A percentile compares a stretch with the other conserved stretches of the same genome.
phyloP scores from a whole-genome alignment of 53 echinoderm and acorn worm species.

The Zoroaster sp. region DNA sequence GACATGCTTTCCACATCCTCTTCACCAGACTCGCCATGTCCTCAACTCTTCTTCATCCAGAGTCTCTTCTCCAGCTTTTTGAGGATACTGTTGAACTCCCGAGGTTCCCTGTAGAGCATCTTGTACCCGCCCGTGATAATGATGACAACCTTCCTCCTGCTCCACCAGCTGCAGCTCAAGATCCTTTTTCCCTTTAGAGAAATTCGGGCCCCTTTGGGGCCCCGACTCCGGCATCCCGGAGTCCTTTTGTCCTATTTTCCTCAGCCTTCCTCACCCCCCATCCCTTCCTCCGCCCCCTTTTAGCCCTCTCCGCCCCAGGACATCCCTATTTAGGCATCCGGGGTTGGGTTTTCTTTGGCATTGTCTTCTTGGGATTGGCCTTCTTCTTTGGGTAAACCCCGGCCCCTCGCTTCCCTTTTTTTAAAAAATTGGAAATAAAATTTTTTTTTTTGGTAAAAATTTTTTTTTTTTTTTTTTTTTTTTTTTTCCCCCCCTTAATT shows the following conservation, averaged over 20 bases:
- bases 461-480: too few species aligned
- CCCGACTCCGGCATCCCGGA: conserved; percentile 41
- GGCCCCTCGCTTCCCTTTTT: background rate
- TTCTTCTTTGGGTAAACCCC: conserved; percentile 57
- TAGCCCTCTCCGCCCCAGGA: background rate
- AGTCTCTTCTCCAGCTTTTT: conserved; percentile 1
- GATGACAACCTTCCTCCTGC: conserved; percentile 62
- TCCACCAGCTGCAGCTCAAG: conserved; percentile 70
- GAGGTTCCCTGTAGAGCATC: conserved; percentile 54
- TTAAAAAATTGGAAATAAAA: background rate
- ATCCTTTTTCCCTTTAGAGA: conserved; percentile 60
- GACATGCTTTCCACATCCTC: background rate
- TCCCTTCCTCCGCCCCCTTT: background rate
- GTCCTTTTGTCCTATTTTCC: conserved; percentile 46
- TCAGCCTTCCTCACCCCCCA: conserved; percentile 37
- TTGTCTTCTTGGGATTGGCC: conserved; percentile 66
- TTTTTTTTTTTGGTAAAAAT: too few species aligned
- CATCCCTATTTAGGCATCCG: conserved; percentile 58
- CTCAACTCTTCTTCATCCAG: background rate
- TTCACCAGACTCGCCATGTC: background rate
- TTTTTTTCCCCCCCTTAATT: too few species aligned
- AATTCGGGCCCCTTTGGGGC: conserved; percentile 28
- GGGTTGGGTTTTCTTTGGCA: conserved; percentile 62
- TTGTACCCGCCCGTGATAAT: conserved; percentile 54
- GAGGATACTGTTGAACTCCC: background rate